Evolutionary conservation across 1,140 invertebrate species (phyloP), one percentile per base, ranked within the genome.

Genomic region (Aphis craccivora): DNA sequence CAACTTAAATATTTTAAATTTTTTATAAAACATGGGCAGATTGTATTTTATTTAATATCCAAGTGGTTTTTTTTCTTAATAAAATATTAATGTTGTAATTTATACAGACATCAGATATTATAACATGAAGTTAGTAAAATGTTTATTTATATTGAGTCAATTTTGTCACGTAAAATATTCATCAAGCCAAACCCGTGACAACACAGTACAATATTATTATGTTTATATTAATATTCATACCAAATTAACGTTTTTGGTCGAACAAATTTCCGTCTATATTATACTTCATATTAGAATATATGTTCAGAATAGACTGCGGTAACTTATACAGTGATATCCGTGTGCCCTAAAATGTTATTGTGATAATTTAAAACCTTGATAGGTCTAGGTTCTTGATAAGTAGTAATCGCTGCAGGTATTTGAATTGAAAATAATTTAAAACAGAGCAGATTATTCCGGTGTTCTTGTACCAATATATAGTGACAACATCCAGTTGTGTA

Each of bases 161-260:
- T 76, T 76, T 76, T 76, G 30, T 76, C 60, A 76, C 60, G 30
- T 76, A 76, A 76, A 76, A n/a, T 76, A 76, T n/a, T 76, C 60
- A 76, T 76, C 60, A 76, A 76, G 5, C 9, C 30, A 20, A n/a
- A 76, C 14, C 30, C 30, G 60, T 76, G 60, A 76, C 14, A 76
- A n/a, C 60, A n/a, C 60, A 76, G 60, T 76, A 22, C 30, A n/a
- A 76, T 76, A 76, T 76, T 76, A n/a, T 76, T 76, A 76, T 76
- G 60, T n/a, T 76, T n/a, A 35, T n/a, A 76, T 76, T n/a, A 76
- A 76, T 76, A 76, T 76, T 76, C 60, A 76, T 76, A 76, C 60
- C 5, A n/a, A 76, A 76, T 76, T 76, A 76, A 76, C n/a, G 60
- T 76, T 76, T 76, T 76, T 20, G 60, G 60, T n/a, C 14, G 14